Evolutionary conservation across 2,888 invertebrate species (phyloP).

Genomic region (Theodoxus fluviatilis): DNA sequence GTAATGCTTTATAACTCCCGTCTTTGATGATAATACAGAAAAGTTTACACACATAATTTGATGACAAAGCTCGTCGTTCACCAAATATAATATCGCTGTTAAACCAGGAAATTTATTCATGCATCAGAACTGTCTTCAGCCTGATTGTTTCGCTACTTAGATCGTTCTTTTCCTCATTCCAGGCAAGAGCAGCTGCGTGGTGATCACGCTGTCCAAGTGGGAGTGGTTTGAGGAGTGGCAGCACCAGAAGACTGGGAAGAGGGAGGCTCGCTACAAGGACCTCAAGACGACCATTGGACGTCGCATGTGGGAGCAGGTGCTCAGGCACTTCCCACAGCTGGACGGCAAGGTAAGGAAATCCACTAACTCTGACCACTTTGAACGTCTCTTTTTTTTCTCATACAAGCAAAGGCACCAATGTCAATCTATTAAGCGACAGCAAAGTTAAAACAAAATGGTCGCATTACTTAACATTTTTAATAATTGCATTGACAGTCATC

Average conservation of each 20-base stretch:
- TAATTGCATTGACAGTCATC: no score
- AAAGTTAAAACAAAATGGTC: no score
- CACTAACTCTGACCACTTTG: background rate
- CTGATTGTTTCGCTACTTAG: no score
- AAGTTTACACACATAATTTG: no score
- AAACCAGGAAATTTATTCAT: no score
- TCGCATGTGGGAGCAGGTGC: conserved; percentile 50
- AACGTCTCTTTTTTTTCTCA: background rate
- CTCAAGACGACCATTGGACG: conserved; percentile 54
- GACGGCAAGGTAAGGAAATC: conserved; percentile 45
- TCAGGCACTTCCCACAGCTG: conserved; percentile 55
- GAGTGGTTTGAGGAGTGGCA: conserved; percentile 62
- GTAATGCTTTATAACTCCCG: no score
- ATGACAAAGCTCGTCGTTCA: no score
- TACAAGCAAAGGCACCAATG: background rate
- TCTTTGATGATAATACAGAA: no score
- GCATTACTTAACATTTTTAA: no score
- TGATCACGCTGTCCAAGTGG: conserved; percentile 57
- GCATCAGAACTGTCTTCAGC: no score
- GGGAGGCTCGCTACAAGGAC: conserved; percentile 59
- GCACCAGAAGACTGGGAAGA: conserved; percentile 47
- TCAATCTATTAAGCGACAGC: no score
- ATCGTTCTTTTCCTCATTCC: background rate
- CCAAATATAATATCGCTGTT: background rate
- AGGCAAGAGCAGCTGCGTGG: conserved; percentile 52